Percentiles rank a stretch among this genome's conserved stretches.
Conservation (phyloP, 2,888 invertebrate genomes). For the Acleris literana region DNA sequence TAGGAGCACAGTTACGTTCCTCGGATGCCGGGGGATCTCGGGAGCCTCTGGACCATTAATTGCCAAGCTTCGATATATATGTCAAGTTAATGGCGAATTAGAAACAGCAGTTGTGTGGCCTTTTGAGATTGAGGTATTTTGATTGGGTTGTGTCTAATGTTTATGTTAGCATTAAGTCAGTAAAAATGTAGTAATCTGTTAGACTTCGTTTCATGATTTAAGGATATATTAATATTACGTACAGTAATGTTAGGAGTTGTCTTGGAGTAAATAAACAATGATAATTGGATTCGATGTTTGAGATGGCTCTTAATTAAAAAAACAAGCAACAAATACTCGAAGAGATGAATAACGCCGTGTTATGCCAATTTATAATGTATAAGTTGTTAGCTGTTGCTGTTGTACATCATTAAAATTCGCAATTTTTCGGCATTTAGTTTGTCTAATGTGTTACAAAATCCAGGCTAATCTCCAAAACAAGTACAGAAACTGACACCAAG, state of each 20-base stretch:
- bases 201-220: no score
- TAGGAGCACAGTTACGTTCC: conserved; percentile 52
- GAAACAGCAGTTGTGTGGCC: not conserved
- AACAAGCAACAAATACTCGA: no score
- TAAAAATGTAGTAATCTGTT: no score
- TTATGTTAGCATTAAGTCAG: not conserved
- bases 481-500: conserved; percentile 30
- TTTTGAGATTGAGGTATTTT: conserved; percentile 4
- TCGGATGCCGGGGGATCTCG: conserved; percentile 49
- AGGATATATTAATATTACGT: no score
- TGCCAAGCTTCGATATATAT: conserved; percentile 44
- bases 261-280: no score
- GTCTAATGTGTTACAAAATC: conserved; percentile 19
- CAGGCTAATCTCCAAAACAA: conserved; percentile 26
- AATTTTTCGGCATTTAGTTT: conserved; percentile 4
- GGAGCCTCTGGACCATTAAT: conserved; percentile 47
- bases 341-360: not conserved
- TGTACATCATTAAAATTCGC: not conserved
- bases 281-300: no score
- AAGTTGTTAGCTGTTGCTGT: not conserved
- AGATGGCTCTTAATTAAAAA: no score
- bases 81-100: conserved; percentile 28
- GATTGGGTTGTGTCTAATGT: not conserved
- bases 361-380: not conserved
- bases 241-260: no score